phyloP scores from a whole-genome alignment of 2,113 vertebrate species.

The Sialia sialis region DNA sequence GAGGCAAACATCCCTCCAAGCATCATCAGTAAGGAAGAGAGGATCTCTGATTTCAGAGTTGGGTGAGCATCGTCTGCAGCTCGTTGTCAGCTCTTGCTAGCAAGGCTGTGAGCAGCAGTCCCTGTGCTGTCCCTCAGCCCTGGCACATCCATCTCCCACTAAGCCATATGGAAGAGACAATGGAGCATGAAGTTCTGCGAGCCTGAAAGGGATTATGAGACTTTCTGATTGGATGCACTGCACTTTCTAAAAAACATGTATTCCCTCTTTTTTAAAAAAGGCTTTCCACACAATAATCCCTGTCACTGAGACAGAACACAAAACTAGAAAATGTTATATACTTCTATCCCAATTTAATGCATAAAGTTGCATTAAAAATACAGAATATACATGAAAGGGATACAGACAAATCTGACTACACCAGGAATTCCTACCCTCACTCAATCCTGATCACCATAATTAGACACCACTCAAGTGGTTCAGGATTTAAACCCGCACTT shows the following conservation, averaged over 20 bases:
- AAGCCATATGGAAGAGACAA: background rate
- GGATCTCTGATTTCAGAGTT: background rate
- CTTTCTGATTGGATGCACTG: background rate
- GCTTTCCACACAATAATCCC: background rate
- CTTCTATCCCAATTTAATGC: background rate
- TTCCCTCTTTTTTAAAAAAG: background rate
- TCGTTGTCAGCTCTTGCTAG: background rate
- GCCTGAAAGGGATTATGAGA: background rate
- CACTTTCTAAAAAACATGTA: background rate
- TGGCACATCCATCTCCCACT: background rate
- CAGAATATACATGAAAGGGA: background rate
- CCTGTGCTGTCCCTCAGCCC: background rate
- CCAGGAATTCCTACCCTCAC: background rate
- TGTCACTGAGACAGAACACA: background rate
- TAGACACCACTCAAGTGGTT: fast-evolving
- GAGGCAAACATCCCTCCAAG: background rate
- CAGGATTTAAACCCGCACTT: background rate
- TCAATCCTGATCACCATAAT: background rate
- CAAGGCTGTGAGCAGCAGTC: background rate
- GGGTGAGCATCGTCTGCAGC: background rate
- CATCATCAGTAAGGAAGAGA: background rate
- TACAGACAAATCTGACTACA: background rate
- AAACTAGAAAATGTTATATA: background rate
- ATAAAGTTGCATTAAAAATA: background rate
- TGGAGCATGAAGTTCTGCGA: background rate